Conservation (phyloP, 2,113 vertebrate genomes). For the Sturnus vulgaris region DNA sequence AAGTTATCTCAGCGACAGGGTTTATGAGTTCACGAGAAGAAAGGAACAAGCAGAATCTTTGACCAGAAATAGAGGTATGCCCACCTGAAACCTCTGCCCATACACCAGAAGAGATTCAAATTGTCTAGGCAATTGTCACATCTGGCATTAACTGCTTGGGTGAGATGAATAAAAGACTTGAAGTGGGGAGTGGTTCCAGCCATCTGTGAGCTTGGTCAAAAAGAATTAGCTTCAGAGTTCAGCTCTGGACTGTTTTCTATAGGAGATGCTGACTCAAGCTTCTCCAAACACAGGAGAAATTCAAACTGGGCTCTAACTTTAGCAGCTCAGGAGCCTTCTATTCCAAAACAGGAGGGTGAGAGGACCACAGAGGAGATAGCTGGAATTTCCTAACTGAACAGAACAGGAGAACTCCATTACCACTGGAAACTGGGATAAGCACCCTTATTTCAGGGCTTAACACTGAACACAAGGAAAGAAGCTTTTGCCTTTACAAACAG, state of each 20-base stretch:
- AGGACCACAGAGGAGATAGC: background rate
- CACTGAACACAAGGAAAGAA: background rate
- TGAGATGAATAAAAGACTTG: background rate
- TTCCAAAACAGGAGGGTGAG: background rate
- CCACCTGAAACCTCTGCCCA: background rate
- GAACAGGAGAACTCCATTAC: background rate
- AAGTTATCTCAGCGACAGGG: background rate
- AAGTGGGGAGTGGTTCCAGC: background rate
- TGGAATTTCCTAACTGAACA: background rate
- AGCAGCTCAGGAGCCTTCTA: background rate
- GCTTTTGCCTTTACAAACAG: background rate
- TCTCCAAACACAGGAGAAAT: background rate
- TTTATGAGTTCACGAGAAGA: background rate
- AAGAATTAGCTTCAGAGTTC: background rate
- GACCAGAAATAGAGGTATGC: background rate
- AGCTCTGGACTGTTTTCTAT: background rate
- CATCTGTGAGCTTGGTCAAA: background rate
- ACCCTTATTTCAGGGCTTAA: background rate
- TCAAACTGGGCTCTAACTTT: background rate
- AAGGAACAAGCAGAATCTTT: background rate
- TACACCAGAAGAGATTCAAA: background rate
- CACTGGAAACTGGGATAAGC: background rate
- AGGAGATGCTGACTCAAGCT: background rate
- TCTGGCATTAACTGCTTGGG: background rate
- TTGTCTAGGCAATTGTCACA: background rate